Evolutionary conservation across 2,888 invertebrate species (phyloP), one percentile per base, ranked within the genome.

Genomic region (Ichneumoninae sp.): DNA sequence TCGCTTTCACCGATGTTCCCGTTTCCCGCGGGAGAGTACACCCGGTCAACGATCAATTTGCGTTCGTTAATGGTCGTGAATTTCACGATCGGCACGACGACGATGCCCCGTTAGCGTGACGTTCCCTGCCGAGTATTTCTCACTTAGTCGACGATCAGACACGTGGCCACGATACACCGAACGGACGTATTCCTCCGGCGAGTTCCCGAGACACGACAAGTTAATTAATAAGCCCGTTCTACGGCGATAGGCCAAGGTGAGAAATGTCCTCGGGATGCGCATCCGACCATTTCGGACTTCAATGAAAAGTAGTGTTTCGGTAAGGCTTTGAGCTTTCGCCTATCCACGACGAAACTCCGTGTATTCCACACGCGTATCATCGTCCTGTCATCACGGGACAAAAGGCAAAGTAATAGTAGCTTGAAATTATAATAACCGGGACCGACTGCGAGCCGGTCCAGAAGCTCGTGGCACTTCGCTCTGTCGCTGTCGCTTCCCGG

Each of bases 401-500:
- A 91, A 91, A 91, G 91, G 88, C 90, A 90, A 91, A 91, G 91
- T 91, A 91, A 92, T 92, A 91, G 90, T 91, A 90, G 91, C 90
- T 92, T 90, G 90, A 91, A 91, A 92, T 92, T 91, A 91, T 91
- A 91, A 92, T 91, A 91, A 91, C 90, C 89, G 87, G 88, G 87
- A 22, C 22, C 87, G 90, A 22, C 22, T 33, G 33, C 4, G 85
- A 86, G 84, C 86, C 85, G 87, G 86, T 85, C 86, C 86, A 84
- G 74, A 22, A 60, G 71, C 40, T 40, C 74, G 79, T 84, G 74
- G 70, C 79, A 77, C 81, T 72, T 85, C 60, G 26, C 80, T 81
- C 36, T 75, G 78, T 80, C 65, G 54, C 62, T 77, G 80, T 76
- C 75, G 16, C 65, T 54, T 36, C 44, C 33, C 52, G 72, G 52